Conservation (phyloP, 2,797 vertebrate genomes). For the Leucoraja ocellata region DNA sequence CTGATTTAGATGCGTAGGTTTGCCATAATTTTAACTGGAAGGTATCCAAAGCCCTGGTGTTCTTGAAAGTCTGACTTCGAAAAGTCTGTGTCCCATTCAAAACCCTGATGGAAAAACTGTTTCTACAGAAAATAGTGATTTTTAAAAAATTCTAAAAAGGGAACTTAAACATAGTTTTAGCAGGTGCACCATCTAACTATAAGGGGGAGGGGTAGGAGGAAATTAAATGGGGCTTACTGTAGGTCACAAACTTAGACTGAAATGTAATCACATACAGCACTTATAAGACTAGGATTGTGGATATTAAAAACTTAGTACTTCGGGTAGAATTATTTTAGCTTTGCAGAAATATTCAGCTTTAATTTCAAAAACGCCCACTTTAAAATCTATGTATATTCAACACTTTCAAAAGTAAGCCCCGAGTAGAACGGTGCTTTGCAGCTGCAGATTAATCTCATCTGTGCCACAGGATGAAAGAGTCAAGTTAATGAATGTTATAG, state of each 20-base stretch:
- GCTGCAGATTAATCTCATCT: background rate
- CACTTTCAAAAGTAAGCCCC: too few relatives aligned
- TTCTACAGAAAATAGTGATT: background rate
- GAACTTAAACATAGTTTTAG: background rate
- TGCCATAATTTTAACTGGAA: constrained; percentile 19
- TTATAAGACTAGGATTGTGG: background rate
- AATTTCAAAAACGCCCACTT: background rate
- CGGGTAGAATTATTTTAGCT: background rate
- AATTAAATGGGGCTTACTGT: background rate
- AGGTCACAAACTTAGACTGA: background rate
- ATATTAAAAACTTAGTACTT: background rate
- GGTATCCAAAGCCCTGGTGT: background rate
- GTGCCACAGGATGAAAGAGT: background rate
- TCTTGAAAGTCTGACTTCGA: background rate
- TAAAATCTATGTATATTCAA: background rate
- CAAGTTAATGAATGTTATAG: background rate
- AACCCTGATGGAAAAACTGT: background rate
- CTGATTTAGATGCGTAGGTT: constrained; percentile 8
- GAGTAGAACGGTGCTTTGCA: background rate
- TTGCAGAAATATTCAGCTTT: background rate
- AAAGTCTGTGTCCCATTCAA: background rate
- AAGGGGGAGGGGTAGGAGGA: background rate
- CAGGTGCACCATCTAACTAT: background rate
- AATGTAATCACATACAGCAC: background rate
- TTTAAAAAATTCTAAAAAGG: background rate